phyloP scores from a whole-genome alignment of 30 jellyfish, hydroid and myxozoan species.

The Haliclystus octoradiatus region DNA sequence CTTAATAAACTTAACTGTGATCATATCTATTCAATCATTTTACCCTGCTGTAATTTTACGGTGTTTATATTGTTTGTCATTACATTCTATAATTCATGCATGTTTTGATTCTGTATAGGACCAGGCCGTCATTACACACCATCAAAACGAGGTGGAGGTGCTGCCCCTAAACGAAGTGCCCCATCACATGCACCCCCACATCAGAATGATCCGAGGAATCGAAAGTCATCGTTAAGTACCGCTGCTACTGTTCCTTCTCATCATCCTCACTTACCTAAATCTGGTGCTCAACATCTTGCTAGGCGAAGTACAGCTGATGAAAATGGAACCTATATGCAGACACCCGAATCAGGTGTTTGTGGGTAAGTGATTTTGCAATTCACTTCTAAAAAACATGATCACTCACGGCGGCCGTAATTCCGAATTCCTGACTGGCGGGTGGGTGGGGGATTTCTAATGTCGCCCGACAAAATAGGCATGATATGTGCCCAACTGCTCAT shows the following conservation, averaged over 20 bases:
- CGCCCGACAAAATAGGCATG: too few species aligned
- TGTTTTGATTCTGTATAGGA: slow-evolving; percentile 16
- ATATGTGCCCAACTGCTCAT: too few species aligned
- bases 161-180: not conserved
- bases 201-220: slow-evolving; percentile 9
- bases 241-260: slow-evolving; percentile 45
- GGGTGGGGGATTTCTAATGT: too few species aligned
- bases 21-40: too few species aligned
- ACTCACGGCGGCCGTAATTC: too few species aligned
- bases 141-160: slow-evolving; percentile 1
- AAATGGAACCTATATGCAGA: slow-evolving; percentile 62
- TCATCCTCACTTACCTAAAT: slow-evolving; percentile 70
- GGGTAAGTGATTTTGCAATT: slow-evolving; percentile 43
- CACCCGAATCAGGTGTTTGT: slow-evolving; percentile 96
- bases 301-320: slow-evolving; percentile 38
- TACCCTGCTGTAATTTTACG: too few species aligned
- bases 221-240: slow-evolving; percentile 64
- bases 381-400: too few species aligned
- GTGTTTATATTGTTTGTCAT: too few species aligned
- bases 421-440: too few species aligned
- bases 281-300: slow-evolving; percentile 88
- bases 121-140: slow-evolving; percentile 55
- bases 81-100: too few species aligned
- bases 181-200: slow-evolving; percentile 14
- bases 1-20: too few species aligned